A percentile compares a stretch with the other conserved stretches of the same genome.
These are phyloP conservation scores for Ammodytes marinus DNA, from an alignment of 2,113 vertebrate genomes.

Conservation along the genomic window DNA sequence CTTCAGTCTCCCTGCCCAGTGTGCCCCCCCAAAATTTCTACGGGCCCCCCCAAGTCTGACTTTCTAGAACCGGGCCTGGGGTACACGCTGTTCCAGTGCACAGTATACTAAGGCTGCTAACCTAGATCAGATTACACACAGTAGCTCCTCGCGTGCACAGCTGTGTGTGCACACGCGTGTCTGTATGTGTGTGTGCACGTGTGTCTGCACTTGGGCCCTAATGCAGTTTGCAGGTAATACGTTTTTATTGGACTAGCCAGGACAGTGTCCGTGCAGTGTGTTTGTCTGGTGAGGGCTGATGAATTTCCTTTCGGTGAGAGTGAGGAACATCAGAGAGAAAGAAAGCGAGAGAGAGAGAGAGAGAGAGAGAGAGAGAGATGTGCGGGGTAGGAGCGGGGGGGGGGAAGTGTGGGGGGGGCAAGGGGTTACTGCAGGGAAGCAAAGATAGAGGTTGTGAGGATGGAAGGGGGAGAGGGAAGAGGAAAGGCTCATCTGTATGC, in stretches of 20 bases:
- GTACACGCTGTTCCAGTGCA: slow-evolving; percentile 72
- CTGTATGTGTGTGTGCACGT: slow-evolving; percentile 6
- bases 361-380: background rate
- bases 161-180: background rate
- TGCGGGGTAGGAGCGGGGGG: background rate
- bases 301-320: slow-evolving; percentile 52
- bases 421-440: slow-evolving; percentile 71
- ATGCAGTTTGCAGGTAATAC: slow-evolving; percentile 72
- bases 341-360: slow-evolving; percentile 3
- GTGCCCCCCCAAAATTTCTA: too few relatives aligned
- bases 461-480: slow-evolving; percentile 44
- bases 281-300: slow-evolving; percentile 58
- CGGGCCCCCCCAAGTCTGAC: too few relatives aligned
- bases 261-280: slow-evolving; percentile 55
- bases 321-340: slow-evolving; percentile 50
- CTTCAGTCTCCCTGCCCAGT: too few relatives aligned
- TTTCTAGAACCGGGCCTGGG: too few relatives aligned
- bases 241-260: slow-evolving; percentile 68
- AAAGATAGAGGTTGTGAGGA: slow-evolving; percentile 71
- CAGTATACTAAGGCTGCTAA: slow-evolving; percentile 61
- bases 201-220: slow-evolving; percentile 44
- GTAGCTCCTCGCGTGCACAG: slow-evolving; percentile 16
- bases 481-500: slow-evolving; percentile 82
- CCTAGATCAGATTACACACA: slow-evolving; percentile 75
- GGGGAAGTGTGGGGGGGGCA: slow-evolving; percentile 31